Base-by-base conservation (phyloP, 2,113 vertebrate species). In the Pseudorasbora parva region DNA sequence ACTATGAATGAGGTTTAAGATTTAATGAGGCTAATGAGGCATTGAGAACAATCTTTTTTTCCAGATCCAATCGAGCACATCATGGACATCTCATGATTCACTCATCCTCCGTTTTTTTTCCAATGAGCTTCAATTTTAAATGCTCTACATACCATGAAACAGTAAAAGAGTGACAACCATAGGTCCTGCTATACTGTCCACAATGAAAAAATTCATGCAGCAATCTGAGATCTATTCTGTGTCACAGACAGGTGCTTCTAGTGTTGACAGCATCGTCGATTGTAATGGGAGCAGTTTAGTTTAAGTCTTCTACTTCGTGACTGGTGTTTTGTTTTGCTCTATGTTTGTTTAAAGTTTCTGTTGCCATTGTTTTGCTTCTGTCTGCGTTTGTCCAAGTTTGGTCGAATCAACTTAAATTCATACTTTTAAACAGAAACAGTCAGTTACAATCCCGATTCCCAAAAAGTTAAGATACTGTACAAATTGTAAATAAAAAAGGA, bases 1-100 rank as follows among this genome's bases (percentile, higher is more conserved):
- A 25, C 25, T 51, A 68, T 64, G n/a, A 81, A 74, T 64, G 56
- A 81, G 4, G 23, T 68, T 68, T 60, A 80, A 51, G 78, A 66
- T 80, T n/a, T 80, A 66, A 80, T 21, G 41, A 49, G 23, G 59
- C 12, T 64, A 79, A 66, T 64, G 78, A 47, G 23, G 59, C 78
- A 30, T 51, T 80, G 60, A 80, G 4, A 66, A 80, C 14, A 10
- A 21, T 54, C n/a, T 47, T 64, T 64, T 77, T 77, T 25, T 17
- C 8, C 37, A 27, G 14, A 33, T 51, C 5, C 15, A 49, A 47
- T 79, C 4, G 1, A 45, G n/a, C 37, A 79, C 15, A 21, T 41
- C 14, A 62, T 62, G 19, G 11, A 33, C 27, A 23, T 45, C 25
- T 47, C 23, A 66, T 66, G 6, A 30, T 80, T 80, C 1, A 9